Evolutionary conservation across 2,888 invertebrate species (phyloP), one percentile per base, ranked within the genome.

Genomic region (Papilio elwesi): DNA sequence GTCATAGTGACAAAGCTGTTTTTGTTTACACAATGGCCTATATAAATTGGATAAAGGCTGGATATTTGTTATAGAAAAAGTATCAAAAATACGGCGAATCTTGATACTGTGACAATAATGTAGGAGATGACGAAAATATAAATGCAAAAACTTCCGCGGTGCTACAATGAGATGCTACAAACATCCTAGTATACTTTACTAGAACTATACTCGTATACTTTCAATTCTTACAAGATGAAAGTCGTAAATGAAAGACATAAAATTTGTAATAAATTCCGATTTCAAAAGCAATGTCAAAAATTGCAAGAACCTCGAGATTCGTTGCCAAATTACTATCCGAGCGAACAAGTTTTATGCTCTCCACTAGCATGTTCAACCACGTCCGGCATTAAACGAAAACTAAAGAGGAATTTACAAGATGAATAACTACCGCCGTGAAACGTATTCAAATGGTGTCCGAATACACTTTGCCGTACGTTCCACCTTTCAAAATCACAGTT

Each of bases 401-500:
- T 63, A 53, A 63, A 52, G 62, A 63, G 63, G 63, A 70, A 63
- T 70, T 70, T 47, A 38, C n/a, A 38, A 57, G 63, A 70, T 70
- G 63, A 70, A 70, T 63, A 63, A 70, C 70, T 53, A 38, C 53
- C 51, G 70, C 7, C 52, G 70, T n/a, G 70, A 52, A 70, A 47
- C 47, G 70, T 70, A 63, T 53, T 63, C 70, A 70, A 70, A 52
- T 70, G 38, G 63, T 63, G 63, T 70, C 70, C 63, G 52, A 63
- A 70, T 70, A 51, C 70, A 70, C 70, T 70, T 70, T 63, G 53
- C 63, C 70, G 51, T 70, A 53, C 63, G 70, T 63, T 70, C 57
- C 68, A 52, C 53, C 47, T 70, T 63, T 53, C 53, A 63, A 52
- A 70, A 63, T 63, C 52, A 69, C 62, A 62, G 69, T 69, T 52